phyloP scores from a whole-genome alignment of 2,888 invertebrate genomes.

The Drosophila longiperda region DNA sequence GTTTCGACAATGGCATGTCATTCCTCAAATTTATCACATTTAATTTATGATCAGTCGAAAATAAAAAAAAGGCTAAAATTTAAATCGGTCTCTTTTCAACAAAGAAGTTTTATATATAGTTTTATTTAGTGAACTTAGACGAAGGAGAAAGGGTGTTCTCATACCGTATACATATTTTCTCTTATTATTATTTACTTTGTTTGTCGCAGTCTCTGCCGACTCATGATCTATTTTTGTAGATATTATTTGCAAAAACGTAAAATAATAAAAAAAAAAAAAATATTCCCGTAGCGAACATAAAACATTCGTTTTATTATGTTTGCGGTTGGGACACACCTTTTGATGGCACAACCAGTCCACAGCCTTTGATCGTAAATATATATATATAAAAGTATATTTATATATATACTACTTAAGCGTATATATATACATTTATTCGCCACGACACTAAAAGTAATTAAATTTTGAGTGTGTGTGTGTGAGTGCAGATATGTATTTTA shows the following conservation, averaged over 20 bases:
- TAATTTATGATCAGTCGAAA: background rate
- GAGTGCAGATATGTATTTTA: slow-evolving; percentile 23
- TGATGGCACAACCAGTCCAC: slow-evolving; percentile 29
- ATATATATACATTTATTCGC: slow-evolving; percentile 6
- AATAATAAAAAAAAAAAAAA: slow-evolving; percentile 6
- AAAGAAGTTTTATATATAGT: too few species aligned
- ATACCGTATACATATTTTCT: background rate
- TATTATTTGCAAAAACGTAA: slow-evolving; percentile 66
- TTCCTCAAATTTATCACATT: background rate
- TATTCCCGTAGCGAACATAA: slow-evolving; percentile 50
- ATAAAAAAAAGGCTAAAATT: background rate
- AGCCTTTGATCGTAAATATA: slow-evolving; percentile 65
- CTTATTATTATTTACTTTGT: slow-evolving; percentile 53
- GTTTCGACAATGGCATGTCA: background rate
- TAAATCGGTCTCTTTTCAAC: background rate
- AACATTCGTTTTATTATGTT: slow-evolving; percentile 66
- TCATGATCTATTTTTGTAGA: slow-evolving; percentile 78
- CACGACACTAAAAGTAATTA: slow-evolving; percentile 61
- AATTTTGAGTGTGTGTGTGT: slow-evolving; percentile 30
- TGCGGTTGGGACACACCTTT: slow-evolving; percentile 71
- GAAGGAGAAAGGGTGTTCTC: slow-evolving; percentile 21
- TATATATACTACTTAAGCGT: background rate
- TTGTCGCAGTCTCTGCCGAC: slow-evolving; percentile 55
- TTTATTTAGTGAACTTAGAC: background rate
- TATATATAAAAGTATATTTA: slow-evolving; percentile 2